phyloP scores from a whole-genome alignment of 2,797 vertebrate species.

The Discoglossus pictus region DNA sequence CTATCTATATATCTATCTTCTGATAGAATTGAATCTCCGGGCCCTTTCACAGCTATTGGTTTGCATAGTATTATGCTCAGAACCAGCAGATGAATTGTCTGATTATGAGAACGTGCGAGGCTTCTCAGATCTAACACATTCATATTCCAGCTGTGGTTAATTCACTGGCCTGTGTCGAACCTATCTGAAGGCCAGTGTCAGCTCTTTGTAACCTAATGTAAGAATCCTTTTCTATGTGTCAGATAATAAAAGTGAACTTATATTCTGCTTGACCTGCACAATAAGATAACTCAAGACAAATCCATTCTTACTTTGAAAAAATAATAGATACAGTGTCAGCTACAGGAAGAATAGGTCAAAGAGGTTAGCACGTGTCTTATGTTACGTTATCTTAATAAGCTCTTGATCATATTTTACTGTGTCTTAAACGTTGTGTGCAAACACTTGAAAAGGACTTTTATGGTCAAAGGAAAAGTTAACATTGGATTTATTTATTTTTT shows the following conservation, averaged over 20 bases:
- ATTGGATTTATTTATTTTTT: no score
- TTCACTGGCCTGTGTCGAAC: conserved; percentile 20
- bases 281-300: neutral
- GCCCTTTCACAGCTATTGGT: no score
- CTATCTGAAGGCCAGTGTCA: conserved; percentile 16
- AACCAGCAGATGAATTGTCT: no score
- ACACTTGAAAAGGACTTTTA: no score
- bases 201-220: conserved; percentile 14
- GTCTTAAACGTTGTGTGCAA: no score
- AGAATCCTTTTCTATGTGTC: neutral
- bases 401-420: neutral
- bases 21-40: no score
- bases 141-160: conserved; percentile 17
- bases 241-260: neutral
- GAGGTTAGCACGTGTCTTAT: conserved; percentile 3
- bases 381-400: no score
- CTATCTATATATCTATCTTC: no score
- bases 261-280: neutral
- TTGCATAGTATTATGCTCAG: no score
- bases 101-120: neutral
- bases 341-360: conserved; percentile 15
- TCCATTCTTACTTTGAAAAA: neutral
- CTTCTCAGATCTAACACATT: neutral
- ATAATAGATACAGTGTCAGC: no score
- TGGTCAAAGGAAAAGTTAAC: no score